These are phyloP conservation scores for Mergus octosetaceus DNA, from an alignment of 2,797 vertebrate genomes.

Conservation along the genomic window DNA sequence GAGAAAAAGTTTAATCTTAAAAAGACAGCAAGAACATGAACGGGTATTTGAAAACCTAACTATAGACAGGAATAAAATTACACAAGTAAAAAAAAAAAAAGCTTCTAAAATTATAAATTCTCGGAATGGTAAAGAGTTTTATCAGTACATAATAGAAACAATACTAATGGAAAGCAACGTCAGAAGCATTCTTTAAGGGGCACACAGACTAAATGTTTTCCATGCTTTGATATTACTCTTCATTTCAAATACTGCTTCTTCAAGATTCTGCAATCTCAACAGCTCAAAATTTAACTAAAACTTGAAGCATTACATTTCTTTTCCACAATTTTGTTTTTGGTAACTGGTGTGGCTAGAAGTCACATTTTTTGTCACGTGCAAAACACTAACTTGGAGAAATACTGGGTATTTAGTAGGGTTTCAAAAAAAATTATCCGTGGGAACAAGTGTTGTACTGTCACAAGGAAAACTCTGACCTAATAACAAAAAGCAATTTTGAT, in stretches of 20 bases:
- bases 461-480: neutral
- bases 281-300: neutral
- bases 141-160: neutral
- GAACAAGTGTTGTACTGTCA: neutral
- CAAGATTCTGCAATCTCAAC: neutral
- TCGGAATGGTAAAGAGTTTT: neutral
- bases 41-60: neutral
- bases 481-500: neutral
- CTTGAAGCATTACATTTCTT: neutral
- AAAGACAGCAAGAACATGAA: neutral
- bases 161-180: neutral
- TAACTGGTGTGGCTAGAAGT: neutral
- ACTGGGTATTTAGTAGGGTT: neutral
- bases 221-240: neutral
- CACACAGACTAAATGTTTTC: neutral
- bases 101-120: neutral
- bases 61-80: neutral
- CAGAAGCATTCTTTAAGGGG: neutral
- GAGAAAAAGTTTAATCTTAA: neutral
- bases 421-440: neutral
- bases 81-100: neutral
- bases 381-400: neutral
- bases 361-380: neutral
- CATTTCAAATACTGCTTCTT: neutral
- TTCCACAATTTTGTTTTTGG: neutral